Evolutionary conservation across 1,140 invertebrate species (phyloP).

Genomic region (Calycopis cecrops): DNA sequence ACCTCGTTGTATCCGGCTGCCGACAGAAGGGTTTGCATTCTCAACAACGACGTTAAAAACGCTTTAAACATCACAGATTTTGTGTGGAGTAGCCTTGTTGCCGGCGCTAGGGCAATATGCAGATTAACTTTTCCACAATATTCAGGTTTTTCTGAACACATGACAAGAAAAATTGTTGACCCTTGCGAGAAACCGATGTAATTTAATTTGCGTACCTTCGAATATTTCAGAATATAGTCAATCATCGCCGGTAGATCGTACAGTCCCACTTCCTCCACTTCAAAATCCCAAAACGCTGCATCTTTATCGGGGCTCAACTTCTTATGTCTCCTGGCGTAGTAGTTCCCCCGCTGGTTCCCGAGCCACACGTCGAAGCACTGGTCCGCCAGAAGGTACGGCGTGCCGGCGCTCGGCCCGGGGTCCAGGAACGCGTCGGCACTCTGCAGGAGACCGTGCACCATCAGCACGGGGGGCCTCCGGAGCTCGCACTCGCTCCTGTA

Average conservation of each 20-base stretch:
- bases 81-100: not conserved
- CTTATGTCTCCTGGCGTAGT: slow-evolving; percentile 77
- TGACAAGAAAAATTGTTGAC: slow-evolving; percentile 38
- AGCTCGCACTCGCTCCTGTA: not conserved
- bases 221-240: slow-evolving; percentile 77
- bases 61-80: not conserved
- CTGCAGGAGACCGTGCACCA: slow-evolving; percentile 80
- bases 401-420: slow-evolving; percentile 70
- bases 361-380: slow-evolving; percentile 88
- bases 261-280: slow-evolving; percentile 82
- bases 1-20: not conserved
- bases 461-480: slow-evolving; percentile 37
- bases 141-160: slow-evolving; percentile 51
- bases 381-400: slow-evolving; percentile 76
- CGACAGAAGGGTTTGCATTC: not conserved
- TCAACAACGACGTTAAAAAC: not conserved
- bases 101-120: slow-evolving; percentile 26
- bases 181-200: slow-evolving; percentile 82
- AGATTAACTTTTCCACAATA: slow-evolving; percentile 49
- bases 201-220: slow-evolving; percentile 67
- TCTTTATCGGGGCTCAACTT: slow-evolving; percentile 73
- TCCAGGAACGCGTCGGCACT: slow-evolving; percentile 48
- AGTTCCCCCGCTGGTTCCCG: slow-evolving; percentile 81
- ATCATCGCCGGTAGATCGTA: slow-evolving; percentile 85
- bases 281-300: slow-evolving; percentile 69